Evolutionary conservation across 1,140 invertebrate species (phyloP).

Genomic region (Drosophila quadrilineata): DNA sequence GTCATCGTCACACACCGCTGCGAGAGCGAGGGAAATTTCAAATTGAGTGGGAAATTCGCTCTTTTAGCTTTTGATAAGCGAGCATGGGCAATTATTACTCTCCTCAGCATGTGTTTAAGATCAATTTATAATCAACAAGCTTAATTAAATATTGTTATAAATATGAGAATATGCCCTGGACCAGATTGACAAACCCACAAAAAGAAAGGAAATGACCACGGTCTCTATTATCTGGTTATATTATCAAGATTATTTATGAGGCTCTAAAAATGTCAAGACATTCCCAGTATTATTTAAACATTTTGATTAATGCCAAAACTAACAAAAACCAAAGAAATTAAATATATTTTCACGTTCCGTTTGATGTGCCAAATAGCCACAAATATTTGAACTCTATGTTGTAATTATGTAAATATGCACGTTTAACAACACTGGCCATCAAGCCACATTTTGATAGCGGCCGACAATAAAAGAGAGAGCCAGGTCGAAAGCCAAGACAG

Average conservation of each 20-base stretch:
- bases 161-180: not conserved
- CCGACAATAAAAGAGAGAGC: constrained; percentile 58
- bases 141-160: too few species aligned
- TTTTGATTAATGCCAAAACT: constrained; percentile 59
- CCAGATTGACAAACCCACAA: not conserved
- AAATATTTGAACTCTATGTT: constrained; percentile 43
- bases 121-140: too few species aligned
- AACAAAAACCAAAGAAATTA: constrained; percentile 23
- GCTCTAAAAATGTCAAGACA: constrained; percentile 36
- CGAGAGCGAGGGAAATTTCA: constrained; percentile 4
- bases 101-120: too few species aligned
- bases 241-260: constrained; percentile 48
- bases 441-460: constrained; percentile 12
- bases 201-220: not conserved
- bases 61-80: not conserved
- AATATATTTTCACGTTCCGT: constrained; percentile 42
- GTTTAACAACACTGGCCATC: constrained; percentile 16
- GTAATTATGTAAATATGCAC: constrained; percentile 66
- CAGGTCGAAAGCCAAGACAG: constrained; percentile 45
- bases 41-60: constrained; percentile 7
- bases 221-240: constrained; percentile 27
- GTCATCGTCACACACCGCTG: not conserved
- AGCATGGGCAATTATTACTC: not conserved
- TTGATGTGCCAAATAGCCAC: constrained; percentile 3
- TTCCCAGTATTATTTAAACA: constrained; percentile 9